These are phyloP conservation scores for Pherbina coryleti DNA, from an alignment of 2,888 invertebrate species.

Conservation along the genomic window DNA sequence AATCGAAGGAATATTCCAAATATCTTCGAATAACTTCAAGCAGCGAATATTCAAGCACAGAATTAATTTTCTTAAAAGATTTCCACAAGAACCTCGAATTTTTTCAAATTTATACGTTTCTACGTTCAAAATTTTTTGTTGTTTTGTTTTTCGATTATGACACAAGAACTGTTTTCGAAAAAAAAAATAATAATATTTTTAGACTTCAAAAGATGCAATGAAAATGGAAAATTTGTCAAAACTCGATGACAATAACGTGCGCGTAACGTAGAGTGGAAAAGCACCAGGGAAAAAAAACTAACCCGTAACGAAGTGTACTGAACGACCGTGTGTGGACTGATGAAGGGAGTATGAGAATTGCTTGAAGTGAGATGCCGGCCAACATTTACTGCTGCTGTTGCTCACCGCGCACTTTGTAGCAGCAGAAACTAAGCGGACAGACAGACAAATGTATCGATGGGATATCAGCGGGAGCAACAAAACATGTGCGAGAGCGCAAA, in stretches of 20 bases:
- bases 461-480: no score
- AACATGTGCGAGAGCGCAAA: no score
- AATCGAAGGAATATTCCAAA: background rate
- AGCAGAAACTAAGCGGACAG: no score
- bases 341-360: no score
- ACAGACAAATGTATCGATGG: no score
- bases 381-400: no score
- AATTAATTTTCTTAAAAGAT: background rate
- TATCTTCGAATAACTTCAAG: background rate
- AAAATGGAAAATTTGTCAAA: conserved; percentile 20
- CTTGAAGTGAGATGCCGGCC: no score
- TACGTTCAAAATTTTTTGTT: background rate
- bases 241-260: conserved; percentile 7
- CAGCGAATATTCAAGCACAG: background rate
- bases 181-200: background rate
- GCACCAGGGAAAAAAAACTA: background rate
- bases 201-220: background rate
- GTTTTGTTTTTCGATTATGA: conserved; percentile 41
- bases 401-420: no score
- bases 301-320: background rate
- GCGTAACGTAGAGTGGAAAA: background rate
- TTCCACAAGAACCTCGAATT: background rate
- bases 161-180: background rate
- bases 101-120: background rate
- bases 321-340: background rate